A percentile compares a stretch with the other conserved stretches of the same genome.
Conservation (phyloP, 2,888 invertebrate species). For the Drosophila conformis region DNA sequence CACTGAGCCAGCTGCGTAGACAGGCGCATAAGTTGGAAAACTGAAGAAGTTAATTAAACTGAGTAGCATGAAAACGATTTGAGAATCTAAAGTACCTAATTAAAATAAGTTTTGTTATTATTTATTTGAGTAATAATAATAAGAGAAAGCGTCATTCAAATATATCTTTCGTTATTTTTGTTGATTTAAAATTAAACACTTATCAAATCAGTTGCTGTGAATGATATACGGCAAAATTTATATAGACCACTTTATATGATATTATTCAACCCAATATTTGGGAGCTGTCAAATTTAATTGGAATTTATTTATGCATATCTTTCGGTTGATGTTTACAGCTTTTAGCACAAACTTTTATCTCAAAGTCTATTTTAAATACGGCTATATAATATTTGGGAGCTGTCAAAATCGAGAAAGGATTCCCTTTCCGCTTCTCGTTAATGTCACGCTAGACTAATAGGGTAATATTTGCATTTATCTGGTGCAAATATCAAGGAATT, state of each 20-base stretch:
- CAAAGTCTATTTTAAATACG: not conserved
- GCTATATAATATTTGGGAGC: not conserved
- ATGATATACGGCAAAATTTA: no score
- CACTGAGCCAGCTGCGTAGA: not conserved
- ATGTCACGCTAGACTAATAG: not conserved
- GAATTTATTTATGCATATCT: not conserved
- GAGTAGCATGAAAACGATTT: not conserved
- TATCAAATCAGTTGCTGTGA: not conserved
- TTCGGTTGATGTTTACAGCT: not conserved
- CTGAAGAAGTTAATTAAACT: conserved; percentile 18
- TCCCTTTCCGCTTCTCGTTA: not conserved
- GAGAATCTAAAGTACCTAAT: not conserved
- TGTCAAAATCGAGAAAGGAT: not conserved
- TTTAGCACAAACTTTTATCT: not conserved
- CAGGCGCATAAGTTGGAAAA: not conserved
- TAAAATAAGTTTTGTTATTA: not conserved
- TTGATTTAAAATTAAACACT: not conserved
- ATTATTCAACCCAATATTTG: not conserved
- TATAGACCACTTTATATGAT: not conserved
- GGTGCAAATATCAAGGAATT: not conserved
- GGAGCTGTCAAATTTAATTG: not conserved
- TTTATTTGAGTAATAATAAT: not conserved
- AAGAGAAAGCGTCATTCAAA: not conserved
- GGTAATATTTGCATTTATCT: not conserved
- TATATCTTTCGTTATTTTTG: not conserved